Evolutionary conservation across 23 tunicate genomes (phyloP), one percentile per base, ranked within the genome.

Genomic region (Aplidium turbinatum): DNA sequence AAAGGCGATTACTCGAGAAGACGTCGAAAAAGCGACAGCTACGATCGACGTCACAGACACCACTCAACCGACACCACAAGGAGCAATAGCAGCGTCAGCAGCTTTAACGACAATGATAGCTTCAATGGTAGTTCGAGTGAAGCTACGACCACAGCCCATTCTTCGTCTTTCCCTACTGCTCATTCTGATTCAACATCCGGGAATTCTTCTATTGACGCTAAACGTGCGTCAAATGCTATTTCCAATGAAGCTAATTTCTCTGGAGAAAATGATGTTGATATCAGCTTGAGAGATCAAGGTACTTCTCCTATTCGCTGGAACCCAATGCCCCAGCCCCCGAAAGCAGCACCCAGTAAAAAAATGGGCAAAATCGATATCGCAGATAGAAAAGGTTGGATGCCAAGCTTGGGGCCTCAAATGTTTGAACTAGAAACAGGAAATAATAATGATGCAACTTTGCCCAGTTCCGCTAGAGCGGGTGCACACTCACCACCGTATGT

Each of bases 371-470:
- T 83, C 56, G 81, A 79, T 53, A 91, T 83, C 45, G 78, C 89
- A 0, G 69, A 78, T 6, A 38, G 97, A 33, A 67, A 75, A 36
- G 97, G 97, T 4, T 91, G 97, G 97, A 57, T 74, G 31, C 97
- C 97, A n/a, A 91, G 97, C 55, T 65, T 91, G 13, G 97, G 97
- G 1, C 91, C 97, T 1, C 63, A 77, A 52, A 91, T 91, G 97
- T 91, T 85, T 63, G 70, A 91, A 31, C 77, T 91, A 0, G 72
- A 39, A 18, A 61, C 60, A 3, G 33, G 34, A 20, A 33, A 42
- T 3, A 60, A 73, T 35, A 31, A 55, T 1, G 33, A 60, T n/a
- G 48, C 48, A 42, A 42, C 48, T 9, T 13, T 42, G 48, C 48
- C 48, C 13, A 13, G 13, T 42, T n/a, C n/a, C n/a, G n/a, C n/a